Evolutionary conservation across 2,113 vertebrate species (phyloP).

Genomic region (Calypte anna): DNA sequence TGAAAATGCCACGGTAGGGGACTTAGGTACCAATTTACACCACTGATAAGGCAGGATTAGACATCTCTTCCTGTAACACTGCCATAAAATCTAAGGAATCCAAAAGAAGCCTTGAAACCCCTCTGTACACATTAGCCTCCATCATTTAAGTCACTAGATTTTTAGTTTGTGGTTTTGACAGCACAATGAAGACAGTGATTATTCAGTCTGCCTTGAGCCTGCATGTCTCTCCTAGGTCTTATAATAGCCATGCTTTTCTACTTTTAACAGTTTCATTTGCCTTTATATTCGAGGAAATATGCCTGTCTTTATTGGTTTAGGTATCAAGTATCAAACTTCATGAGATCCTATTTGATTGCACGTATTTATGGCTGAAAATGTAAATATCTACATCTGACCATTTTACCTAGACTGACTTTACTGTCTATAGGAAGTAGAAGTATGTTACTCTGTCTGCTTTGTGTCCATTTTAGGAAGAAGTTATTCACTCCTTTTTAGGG

Average conservation of each 20-base stretch:
- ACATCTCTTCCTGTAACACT: not conserved
- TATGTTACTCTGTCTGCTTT: not conserved
- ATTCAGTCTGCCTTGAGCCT: not conserved
- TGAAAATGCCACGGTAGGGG: not conserved
- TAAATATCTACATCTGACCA: not conserved
- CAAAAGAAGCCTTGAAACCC: not conserved
- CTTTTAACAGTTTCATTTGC: not conserved
- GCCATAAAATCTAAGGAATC: not conserved
- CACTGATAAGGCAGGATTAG: not conserved
- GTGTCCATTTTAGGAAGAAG: constrained; percentile 34
- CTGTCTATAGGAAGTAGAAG: not conserved
- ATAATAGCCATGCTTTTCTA: not conserved
- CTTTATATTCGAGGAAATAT: not conserved
- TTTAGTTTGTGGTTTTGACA: not conserved
- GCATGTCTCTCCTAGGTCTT: not conserved
- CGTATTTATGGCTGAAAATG: not conserved
- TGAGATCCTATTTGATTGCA: not conserved
- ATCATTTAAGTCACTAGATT: not conserved
- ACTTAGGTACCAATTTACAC: not conserved
- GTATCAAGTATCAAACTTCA: not conserved
- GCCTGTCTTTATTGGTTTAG: not conserved
- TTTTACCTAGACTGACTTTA: not conserved
- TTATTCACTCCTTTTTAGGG: constrained; percentile 27
- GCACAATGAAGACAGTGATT: not conserved
- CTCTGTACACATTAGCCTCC: not conserved